A percentile compares a stretch with the other conserved stretches of the same genome.
Conservation (phyloP, 2,888 invertebrate genomes). For the Eueremaeus valkanovi region DNA sequence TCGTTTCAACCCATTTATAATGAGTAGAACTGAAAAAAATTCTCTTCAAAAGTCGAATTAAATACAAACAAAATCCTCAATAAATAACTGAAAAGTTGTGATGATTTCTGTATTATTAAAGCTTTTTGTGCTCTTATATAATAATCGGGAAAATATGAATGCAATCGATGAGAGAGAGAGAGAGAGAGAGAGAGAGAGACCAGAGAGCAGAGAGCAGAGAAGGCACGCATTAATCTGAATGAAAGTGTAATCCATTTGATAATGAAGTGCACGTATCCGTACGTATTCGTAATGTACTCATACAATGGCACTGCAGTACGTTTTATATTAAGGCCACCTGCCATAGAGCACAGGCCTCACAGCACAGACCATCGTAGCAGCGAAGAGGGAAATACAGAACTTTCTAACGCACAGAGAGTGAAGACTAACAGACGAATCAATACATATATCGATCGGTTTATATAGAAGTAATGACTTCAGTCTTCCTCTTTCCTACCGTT, state of each 20-base stretch:
- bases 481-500: constrained; percentile 27
- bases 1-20: too few relatives aligned
- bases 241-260: constrained; percentile 33
- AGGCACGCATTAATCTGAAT: constrained; percentile 25
- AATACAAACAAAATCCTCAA: too few relatives aligned
- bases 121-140: not conserved
- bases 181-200: too few relatives aligned
- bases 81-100: not conserved
- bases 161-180: constrained; percentile 11
- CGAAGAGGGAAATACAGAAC: not conserved
- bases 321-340: constrained; percentile 14
- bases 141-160: not conserved
- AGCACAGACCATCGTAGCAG: not conserved
- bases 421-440: constrained; percentile 10
- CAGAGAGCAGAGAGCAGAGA: not conserved
- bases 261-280: constrained; percentile 34
- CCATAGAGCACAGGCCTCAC: constrained; percentile 10
- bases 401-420: constrained; percentile 2
- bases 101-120: not conserved
- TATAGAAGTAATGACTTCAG: constrained; percentile 20
- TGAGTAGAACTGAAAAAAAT: too few relatives aligned
- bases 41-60: too few relatives aligned
- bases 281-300: not conserved
- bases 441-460: constrained; percentile 14
- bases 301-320: not conserved